phyloP scores from a whole-genome alignment of 1,140 invertebrate genomes.

The Parasteatoda tepidariorum region DNA sequence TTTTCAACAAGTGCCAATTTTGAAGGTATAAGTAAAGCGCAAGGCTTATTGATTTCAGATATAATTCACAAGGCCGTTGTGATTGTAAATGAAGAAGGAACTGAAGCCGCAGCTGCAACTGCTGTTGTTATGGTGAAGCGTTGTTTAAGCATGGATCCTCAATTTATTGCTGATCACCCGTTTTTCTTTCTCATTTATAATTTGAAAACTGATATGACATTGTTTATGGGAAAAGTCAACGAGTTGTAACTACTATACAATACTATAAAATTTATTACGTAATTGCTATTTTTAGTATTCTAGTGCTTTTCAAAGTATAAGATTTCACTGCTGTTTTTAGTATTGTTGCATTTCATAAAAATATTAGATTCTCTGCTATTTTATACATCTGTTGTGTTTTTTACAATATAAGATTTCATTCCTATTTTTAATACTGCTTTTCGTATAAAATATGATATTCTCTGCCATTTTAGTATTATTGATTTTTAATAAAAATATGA shows the following conservation, averaged over 20 bases:
- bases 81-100: slow-evolving; percentile 78
- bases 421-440: too few relatives aligned
- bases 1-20: slow-evolving; percentile 63
- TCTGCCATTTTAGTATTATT: too few relatives aligned
- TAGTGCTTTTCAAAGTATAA: too few relatives aligned
- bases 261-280: too few relatives aligned
- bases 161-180: slow-evolving; percentile 55
- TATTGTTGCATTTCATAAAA: too few relatives aligned
- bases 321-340: too few relatives aligned
- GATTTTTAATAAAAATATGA: too few relatives aligned
- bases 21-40: slow-evolving; percentile 58
- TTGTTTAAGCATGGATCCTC: slow-evolving; percentile 47
- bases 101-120: slow-evolving; percentile 78
- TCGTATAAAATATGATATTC: too few relatives aligned
- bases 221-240: slow-evolving; percentile 60
- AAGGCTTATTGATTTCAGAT: slow-evolving; percentile 68
- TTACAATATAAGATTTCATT: too few relatives aligned
- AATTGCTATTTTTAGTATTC: too few relatives aligned
- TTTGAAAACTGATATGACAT: neutral
- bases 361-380: too few relatives aligned
- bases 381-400: too few relatives aligned
- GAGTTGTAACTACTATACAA: slow-evolving; percentile 2
- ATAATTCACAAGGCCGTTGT: slow-evolving; percentile 73
- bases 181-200: slow-evolving; percentile 58
- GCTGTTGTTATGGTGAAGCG: slow-evolving; percentile 64